Base-by-base conservation (phyloP, 2,113 vertebrate genomes). In the Hippocampus abdominalis region DNA sequence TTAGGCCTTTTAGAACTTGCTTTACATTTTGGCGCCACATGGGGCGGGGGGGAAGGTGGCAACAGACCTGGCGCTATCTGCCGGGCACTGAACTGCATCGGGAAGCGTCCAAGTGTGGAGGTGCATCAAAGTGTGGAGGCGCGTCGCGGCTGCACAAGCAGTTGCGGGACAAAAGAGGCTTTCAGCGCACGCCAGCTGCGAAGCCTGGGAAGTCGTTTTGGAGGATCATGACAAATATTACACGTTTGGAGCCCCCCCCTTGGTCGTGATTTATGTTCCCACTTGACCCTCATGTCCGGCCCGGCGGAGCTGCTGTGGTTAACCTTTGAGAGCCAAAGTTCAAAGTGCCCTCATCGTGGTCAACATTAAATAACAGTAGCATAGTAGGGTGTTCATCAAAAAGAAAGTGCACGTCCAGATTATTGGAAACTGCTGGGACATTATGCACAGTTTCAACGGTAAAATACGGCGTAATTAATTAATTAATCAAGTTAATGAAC, bases 201-300 rank as follows among this genome's bases (percentile, higher is more conserved):
- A 56, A 53, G 77, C 69, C 78, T 67, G 57, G 69, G 54, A 82
- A 88, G 83, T 87, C 73, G 68, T 90, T 91, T 87, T 75, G 82
- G 79, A 91, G 66, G 80, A 89, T 87, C 81, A 61, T 88, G 85
- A 92, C 87, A 91, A 91, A 92, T 91, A 88, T 84, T 86, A 75
- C 91, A 92, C 88, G 81, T 88, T 76, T 49, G 70, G 59, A 69
- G 76, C 53, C 64, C 63, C 53, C 64, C 63, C 76, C 73, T 39
- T 18, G 70, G 82, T 7, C 25, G 80, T 88, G 89, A 91, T 88
- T 89, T 83, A 81, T 69, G 59, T 21, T 25, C 54, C 74, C 74
- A 27, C 71, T 67, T 79, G 73, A 82, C 70, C 69, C 72, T 78
- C 42, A 66, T 57, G 74, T 74, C 65, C 67, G 21, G 73, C 69